Base-by-base conservation (phyloP, 2,888 invertebrate genomes). In the Trissolcus japonicus region DNA sequence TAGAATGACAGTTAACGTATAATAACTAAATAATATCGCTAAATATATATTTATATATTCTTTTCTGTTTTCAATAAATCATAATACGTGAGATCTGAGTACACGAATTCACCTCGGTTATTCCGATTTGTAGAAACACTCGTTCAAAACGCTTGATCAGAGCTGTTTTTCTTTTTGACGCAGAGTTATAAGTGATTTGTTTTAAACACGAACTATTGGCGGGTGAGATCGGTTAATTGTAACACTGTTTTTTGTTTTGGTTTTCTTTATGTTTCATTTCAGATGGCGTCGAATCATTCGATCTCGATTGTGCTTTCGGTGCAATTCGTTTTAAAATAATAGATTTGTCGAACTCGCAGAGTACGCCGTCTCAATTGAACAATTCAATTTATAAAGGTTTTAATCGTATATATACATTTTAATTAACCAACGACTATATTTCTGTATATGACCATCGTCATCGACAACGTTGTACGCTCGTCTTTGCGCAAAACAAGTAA, bases 61-160 rank as follows among this genome's bases (percentile, higher is more conserved):
- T 51, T 16, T 65, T 65, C 66, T 76, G 53, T 76, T 57, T 79
- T 79, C 66, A 79, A 80, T 80, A 78, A 80, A 81, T 81, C 69
- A 76, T 82, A 82, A 82, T 81, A 81, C 79, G 83, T 87, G 87
- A 87, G 87, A 87, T 87, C 87, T 86, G 86, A 85, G 83, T 86
- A 84, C 82, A 83, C 83, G 86, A 85, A 85, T 84, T 85, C 81
- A 82, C 81, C 83, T 83, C 85, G 80, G 85, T 85, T 81, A 76
- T 78, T 81, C 79, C 79, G 78, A 80, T 81, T 68, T 51, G 80
- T 79, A 80, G 81, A 82, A 82, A 80, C 81, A 79, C 78, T 81
- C 78, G 80, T 79, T 79, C 76, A 75, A 80, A 80, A 81, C 76
- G 80, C 80, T 78, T 77, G 76, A 41, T 54, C 71, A 67, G 48